phyloP scores from a whole-genome alignment of 2,888 invertebrate species.

The Microlaimidae sp. region DNA sequence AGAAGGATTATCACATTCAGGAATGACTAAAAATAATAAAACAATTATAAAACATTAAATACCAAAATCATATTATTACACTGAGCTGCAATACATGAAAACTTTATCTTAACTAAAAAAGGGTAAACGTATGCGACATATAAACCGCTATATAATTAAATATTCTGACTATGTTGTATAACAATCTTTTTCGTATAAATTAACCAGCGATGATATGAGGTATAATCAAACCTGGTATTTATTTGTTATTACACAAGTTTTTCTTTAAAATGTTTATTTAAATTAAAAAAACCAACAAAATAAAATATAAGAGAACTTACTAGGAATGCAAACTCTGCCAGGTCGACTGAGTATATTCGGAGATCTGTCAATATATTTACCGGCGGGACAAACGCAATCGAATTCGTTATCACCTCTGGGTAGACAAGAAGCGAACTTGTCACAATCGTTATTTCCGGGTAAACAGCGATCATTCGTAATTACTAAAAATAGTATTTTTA shows the following conservation, averaged over 20 bases:
- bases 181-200: too few species aligned
- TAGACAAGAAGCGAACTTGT: constrained; percentile 29
- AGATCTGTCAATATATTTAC: constrained; percentile 24
- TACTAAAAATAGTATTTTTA: too few species aligned
- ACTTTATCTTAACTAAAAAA: constrained; percentile 6
- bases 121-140: too few species aligned
- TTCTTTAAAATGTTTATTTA: too few species aligned
- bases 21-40: constrained; percentile 21
- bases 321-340: constrained; percentile 22
- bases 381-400: constrained; percentile 17
- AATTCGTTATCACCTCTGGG: constrained; percentile 19
- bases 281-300: not conserved
- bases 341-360: constrained; percentile 19
- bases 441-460: constrained; percentile 30
- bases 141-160: too few species aligned
- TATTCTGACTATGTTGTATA: too few species aligned
- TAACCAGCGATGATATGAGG: too few species aligned
- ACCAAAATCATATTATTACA: too few species aligned
- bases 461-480: constrained; percentile 27
- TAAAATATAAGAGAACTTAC: constrained; percentile 12
- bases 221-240: too few species aligned
- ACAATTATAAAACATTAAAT: too few species aligned
- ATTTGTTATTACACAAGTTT: too few species aligned
- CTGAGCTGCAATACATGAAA: not conserved
- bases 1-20: constrained; percentile 24